Evolutionary conservation across 2,888 invertebrate species (phyloP).

Genomic region (Leucophenga maculata): DNA sequence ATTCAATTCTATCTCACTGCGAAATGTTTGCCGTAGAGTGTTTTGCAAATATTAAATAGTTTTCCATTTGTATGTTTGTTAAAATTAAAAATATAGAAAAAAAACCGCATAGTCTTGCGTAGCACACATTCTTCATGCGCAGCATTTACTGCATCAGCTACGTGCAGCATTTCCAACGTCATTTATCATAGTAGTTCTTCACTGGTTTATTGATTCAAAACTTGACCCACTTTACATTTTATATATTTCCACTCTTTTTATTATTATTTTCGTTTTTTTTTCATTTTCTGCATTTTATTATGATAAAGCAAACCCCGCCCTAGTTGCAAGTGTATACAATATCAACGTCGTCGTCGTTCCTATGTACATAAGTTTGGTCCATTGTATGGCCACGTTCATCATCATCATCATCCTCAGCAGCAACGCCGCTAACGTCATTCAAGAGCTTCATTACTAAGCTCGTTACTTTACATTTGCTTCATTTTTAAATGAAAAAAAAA

Average conservation of each 20-base stretch:
- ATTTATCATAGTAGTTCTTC: neutral
- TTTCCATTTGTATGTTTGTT: neutral
- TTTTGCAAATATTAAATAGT: conserved; percentile 52
- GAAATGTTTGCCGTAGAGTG: conserved; percentile 50
- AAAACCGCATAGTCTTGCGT: neutral
- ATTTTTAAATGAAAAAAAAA: no score
- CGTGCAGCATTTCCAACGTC: conserved; percentile 9
- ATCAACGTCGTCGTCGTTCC: no score
- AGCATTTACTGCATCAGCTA: conserved; percentile 1
- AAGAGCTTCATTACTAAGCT: no score
- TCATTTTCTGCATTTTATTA: neutral
- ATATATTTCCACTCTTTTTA: neutral
- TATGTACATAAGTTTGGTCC: no score
- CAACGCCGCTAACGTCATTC: neutral
- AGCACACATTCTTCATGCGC: neutral
- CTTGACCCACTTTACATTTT: conserved; percentile 53
- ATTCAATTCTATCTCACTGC: neutral
- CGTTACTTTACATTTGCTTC: no score
- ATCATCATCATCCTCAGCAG: conserved; percentile 4
- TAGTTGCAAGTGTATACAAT: neutral
- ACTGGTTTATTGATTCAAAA: conserved; percentile 50
- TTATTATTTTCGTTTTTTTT: no score
- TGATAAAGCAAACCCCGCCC: neutral
- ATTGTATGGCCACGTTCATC: neutral
- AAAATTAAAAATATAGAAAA: neutral